A percentile compares a stretch with the other conserved stretches of the same genome.
Evolutionary conservation across 2,888 invertebrate species (phyloP).

Genomic region (Meganola albula): DNA sequence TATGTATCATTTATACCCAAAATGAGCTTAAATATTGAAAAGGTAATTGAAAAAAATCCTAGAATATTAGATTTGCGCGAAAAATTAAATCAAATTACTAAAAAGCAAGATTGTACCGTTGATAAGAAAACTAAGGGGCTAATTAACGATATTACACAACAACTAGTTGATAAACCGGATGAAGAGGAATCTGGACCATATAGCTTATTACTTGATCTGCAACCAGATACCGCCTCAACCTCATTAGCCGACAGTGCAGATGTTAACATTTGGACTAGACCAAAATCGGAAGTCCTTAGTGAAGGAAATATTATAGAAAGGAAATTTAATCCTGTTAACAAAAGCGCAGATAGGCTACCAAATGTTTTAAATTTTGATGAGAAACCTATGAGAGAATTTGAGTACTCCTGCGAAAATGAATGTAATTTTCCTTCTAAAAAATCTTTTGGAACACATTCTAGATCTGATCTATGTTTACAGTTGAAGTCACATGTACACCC

Average conservation of each 20-base stretch:
- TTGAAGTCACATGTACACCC: slow-evolving; percentile 58
- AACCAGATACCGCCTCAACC: slow-evolving; percentile 55
- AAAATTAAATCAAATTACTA: slow-evolving; percentile 66
- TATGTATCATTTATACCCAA: slow-evolving; percentile 66
- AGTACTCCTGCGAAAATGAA: slow-evolving; percentile 70
- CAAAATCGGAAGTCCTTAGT: slow-evolving; percentile 35
- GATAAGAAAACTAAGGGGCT: slow-evolving; percentile 63
- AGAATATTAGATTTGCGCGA: slow-evolving; percentile 67
- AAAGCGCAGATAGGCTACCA: slow-evolving; percentile 58
- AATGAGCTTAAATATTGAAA: slow-evolving; percentile 64
- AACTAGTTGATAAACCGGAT: slow-evolving; percentile 62
- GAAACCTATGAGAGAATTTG: slow-evolving; percentile 67
- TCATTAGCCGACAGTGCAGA: slow-evolving; percentile 41
- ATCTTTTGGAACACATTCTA: slow-evolving; percentile 59
- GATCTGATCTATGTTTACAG: slow-evolving; percentile 68
- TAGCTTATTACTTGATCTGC: slow-evolving; percentile 77
- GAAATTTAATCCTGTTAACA: slow-evolving; percentile 39
- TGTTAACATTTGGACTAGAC: slow-evolving; percentile 41
- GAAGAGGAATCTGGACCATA: slow-evolving; percentile 78
- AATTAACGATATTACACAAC: slow-evolving; percentile 64
- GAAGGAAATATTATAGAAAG: slow-evolving; percentile 38
- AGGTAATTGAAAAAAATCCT: slow-evolving; percentile 63
- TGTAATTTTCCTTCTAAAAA: slow-evolving; percentile 48
- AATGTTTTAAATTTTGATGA: slow-evolving; percentile 68
- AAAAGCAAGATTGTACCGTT: slow-evolving; percentile 61